Evolutionary conservation across 2,797 vertebrate species (phyloP).

Genomic region (Petrocephalus schoutedeni): DNA sequence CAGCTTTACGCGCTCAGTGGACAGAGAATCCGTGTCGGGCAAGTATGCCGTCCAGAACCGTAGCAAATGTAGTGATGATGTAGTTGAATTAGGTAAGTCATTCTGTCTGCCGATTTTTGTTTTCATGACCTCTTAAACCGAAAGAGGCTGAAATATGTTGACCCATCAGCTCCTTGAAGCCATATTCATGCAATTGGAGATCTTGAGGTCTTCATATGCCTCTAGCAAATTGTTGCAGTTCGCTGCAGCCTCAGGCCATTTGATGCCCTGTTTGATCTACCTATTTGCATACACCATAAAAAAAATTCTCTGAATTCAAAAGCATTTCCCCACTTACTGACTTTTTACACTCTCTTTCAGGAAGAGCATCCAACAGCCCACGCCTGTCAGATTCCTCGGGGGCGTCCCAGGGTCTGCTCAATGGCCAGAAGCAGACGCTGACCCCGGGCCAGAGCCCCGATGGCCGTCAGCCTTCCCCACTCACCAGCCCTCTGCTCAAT

Average conservation of each 20-base stretch:
- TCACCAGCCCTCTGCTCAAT: slow-evolving; percentile 84
- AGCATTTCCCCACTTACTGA: neutral
- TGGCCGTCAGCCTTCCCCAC: slow-evolving; percentile 76
- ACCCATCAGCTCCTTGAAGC: neutral
- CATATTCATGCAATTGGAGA: slow-evolving; percentile 2
- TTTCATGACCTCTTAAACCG: neutral
- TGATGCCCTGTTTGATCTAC: neutral
- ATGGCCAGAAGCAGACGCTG: slow-evolving; percentile 54
- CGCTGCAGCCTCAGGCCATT: neutral
- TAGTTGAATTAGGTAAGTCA: slow-evolving; percentile 24
- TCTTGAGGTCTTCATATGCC: neutral
- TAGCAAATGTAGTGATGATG: slow-evolving; percentile 22
- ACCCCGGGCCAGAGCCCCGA: slow-evolving; percentile 72
- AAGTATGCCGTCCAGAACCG: slow-evolving; percentile 30
- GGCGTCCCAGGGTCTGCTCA: slow-evolving; percentile 64
- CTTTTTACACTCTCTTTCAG: slow-evolving; percentile 41
- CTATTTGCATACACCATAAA: neutral
- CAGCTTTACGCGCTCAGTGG: slow-evolving; percentile 24
- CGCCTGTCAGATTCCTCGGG: slow-evolving; percentile 75
- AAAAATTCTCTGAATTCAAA: neutral
- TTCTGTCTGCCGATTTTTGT: slow-evolving; percentile 2
- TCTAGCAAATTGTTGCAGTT: neutral
- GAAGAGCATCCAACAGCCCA: slow-evolving; percentile 73
- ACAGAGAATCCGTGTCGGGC: slow-evolving; percentile 30
- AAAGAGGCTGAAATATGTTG: neutral